A percentile compares a stretch with the other conserved stretches of the same genome.
These are phyloP conservation scores for Darevskia mixta DNA, from an alignment of 2,797 vertebrate species.

Conservation along the genomic window DNA sequence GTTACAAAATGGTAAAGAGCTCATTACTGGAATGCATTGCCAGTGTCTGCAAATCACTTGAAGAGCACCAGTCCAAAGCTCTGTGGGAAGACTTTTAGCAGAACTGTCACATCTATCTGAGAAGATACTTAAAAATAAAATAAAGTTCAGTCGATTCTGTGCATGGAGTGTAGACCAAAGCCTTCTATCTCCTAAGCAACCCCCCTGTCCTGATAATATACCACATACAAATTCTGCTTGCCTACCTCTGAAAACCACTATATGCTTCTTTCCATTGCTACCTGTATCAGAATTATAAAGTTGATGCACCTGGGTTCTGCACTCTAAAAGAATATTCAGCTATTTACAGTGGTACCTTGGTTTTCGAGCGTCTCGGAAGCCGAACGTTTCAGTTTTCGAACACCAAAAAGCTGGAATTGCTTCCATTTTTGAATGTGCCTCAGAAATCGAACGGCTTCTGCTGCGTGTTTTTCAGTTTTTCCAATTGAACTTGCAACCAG, in stretches of 20 bases:
- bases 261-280: background rate
- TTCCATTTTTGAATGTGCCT: too few species aligned
- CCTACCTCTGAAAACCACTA: conserved; percentile 23
- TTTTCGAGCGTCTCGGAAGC: too few species aligned
- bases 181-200: background rate
- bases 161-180: background rate
- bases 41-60: background rate
- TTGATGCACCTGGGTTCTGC: background rate
- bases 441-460: too few species aligned
- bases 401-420: too few species aligned
- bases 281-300: conserved; percentile 6
- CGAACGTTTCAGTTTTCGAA: too few species aligned
- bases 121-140: background rate
- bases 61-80: background rate
- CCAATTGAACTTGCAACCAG: too few species aligned
- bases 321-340: conserved; percentile 16
- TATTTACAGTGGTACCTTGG: too few species aligned
- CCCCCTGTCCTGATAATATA: background rate
- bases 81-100: background rate
- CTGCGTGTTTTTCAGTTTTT: too few species aligned
- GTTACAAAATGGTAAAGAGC: too few species aligned
- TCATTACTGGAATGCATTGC: too few species aligned
- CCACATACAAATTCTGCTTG: background rate
- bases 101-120: background rate
- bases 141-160: background rate